Conservation (phyloP, 1,140 invertebrate genomes). For the Neoseiulus cucumeris region DNA sequence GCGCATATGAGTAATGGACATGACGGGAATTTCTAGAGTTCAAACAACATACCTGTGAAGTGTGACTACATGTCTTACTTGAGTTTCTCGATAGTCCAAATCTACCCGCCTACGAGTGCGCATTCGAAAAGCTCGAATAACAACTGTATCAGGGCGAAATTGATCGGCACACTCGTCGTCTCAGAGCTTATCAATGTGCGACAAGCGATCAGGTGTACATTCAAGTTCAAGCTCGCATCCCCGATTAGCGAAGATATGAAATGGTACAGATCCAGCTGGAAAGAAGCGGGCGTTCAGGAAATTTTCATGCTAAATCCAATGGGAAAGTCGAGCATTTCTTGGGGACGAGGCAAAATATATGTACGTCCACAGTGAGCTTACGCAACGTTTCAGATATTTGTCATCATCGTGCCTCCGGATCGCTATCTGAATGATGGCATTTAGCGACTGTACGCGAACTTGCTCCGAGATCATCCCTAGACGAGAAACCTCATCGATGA, state of each 20-base stretch:
- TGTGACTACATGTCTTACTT: neutral
- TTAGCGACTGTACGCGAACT: neutral
- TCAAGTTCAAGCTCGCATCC: neutral
- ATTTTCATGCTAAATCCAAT: no score
- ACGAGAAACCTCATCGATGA: neutral
- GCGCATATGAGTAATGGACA: no score
- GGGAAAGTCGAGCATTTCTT: no score
- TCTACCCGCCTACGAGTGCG: neutral
- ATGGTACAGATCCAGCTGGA: neutral
- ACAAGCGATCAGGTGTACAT: neutral
- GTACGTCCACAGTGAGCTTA: no score
- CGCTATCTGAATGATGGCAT: neutral
- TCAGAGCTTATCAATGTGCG: neutral
- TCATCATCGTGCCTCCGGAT: neutral
- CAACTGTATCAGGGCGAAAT: neutral
- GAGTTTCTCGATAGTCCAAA: neutral
- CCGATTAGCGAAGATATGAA: neutral
- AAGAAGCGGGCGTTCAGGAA: no score
- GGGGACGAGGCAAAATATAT: no score
- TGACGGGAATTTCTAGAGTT: no score
- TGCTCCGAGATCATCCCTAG: neutral
- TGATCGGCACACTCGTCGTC: neutral
- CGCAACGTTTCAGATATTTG: neutral
- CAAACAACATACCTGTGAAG: neutral
- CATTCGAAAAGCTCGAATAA: neutral